Conservation (phyloP, 2,888 invertebrate species). For the Malachius bipustulatus region DNA sequence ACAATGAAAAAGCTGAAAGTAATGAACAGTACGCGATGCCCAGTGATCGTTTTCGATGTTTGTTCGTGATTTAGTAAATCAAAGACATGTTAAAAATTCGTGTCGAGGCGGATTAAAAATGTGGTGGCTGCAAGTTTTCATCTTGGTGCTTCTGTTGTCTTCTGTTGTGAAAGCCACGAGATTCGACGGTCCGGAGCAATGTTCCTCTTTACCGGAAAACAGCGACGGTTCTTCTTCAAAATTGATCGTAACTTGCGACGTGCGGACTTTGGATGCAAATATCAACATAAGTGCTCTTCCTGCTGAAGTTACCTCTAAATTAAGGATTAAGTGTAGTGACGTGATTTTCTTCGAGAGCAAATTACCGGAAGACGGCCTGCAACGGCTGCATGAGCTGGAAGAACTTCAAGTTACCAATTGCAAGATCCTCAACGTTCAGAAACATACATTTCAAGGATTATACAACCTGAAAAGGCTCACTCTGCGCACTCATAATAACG, state of each 20-base stretch:
- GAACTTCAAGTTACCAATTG: conserved; percentile 67
- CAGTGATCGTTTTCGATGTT: neutral
- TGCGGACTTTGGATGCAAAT: conserved; percentile 59
- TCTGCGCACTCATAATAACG: conserved; percentile 66
- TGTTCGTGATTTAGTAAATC: neutral
- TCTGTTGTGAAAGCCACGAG: conserved; percentile 28
- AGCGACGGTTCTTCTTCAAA: conserved; percentile 41
- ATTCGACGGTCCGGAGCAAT: conserved; percentile 37
- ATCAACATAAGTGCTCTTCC: conserved; percentile 53
- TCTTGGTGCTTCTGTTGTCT: conserved; percentile 7
- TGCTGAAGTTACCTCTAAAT: conserved; percentile 58
- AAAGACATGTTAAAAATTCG: too few species aligned
- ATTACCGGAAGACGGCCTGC: conserved; percentile 51
- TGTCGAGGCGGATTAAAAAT: too few species aligned
- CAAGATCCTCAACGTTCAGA: conserved; percentile 64
- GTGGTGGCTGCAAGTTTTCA: conserved; percentile 11
- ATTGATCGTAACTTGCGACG: conserved; percentile 49
- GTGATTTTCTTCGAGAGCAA: conserved; percentile 69
- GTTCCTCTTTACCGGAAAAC: conserved; percentile 38
- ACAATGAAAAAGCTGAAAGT: too few species aligned
- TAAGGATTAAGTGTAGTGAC: conserved; percentile 67
- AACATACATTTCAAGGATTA: conserved; percentile 69
- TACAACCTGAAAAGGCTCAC: conserved; percentile 65
- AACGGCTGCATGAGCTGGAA: conserved; percentile 58
- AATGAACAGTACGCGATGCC: conserved; percentile 1